A percentile compares a stretch with the other conserved stretches of the same genome.
phyloP scores from a whole-genome alignment of 1,140 invertebrate species.

The Hypsibius dujardini region DNA sequence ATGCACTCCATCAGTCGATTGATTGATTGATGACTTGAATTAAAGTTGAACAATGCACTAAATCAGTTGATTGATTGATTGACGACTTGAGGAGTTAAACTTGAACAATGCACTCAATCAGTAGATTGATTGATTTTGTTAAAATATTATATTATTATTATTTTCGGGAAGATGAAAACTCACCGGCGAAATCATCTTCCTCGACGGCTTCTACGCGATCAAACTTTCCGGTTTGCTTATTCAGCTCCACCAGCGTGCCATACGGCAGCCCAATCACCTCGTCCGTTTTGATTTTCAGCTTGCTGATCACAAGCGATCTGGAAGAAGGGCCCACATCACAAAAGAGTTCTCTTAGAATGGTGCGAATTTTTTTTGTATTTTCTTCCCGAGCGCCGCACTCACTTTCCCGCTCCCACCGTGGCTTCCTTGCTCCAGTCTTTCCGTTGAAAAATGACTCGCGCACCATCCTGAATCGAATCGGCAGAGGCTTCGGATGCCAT shows the following conservation, averaged over 20 bases:
- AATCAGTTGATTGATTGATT: background rate
- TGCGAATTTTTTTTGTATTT: no score
- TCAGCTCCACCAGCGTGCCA: slow-evolving; percentile 8
- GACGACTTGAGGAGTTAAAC: background rate
- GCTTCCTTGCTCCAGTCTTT: slow-evolving; percentile 9
- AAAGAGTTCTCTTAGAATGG: background rate
- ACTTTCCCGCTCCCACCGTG: slow-evolving; percentile 3
- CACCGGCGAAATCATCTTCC: background rate
- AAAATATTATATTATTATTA: background rate
- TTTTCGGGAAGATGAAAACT: background rate
- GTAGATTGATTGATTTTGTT: background rate
- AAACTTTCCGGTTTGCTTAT: slow-evolving; percentile 1
- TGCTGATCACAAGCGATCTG: slow-evolving; percentile 8
- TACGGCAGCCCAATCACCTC: background rate
- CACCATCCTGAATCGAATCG: background rate
- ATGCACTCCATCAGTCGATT: background rate
- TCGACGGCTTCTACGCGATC: background rate
- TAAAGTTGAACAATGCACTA: background rate
- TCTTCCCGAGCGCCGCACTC: background rate
- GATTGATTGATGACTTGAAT: background rate
- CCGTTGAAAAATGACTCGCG: slow-evolving; percentile 5
- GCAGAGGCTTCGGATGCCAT: no score
- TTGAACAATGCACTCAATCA: background rate
- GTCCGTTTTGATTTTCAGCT: background rate
- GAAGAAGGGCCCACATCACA: background rate